Percentiles rank a stretch among this genome's conserved stretches.
Evolutionary conservation across 2,113 vertebrate genomes (phyloP).

Genomic region (Plestiodon gilberti): DNA sequence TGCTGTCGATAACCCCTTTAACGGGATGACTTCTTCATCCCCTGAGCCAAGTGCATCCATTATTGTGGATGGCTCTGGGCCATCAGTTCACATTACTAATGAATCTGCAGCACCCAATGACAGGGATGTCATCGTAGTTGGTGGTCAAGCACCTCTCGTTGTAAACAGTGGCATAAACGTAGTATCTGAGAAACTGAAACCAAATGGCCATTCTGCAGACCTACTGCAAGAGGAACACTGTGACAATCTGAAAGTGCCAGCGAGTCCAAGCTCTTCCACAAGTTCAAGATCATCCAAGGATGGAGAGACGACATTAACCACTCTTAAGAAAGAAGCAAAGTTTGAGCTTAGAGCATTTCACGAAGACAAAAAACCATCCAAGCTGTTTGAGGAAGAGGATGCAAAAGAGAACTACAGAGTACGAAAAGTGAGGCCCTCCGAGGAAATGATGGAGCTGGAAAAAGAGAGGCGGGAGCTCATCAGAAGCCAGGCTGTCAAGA

Average conservation of each 20-base stretch:
- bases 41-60: constrained; percentile 71
- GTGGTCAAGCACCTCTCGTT: constrained; percentile 67
- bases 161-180: constrained; percentile 56
- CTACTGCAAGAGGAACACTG: constrained; percentile 57
- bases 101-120: constrained; percentile 52
- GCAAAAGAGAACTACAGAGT: constrained; percentile 85
- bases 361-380: constrained; percentile 92
- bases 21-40: constrained; percentile 82
- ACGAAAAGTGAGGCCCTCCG: constrained; percentile 87
- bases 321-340: constrained; percentile 85
- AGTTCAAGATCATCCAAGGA: constrained; percentile 78
- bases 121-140: constrained; percentile 63
- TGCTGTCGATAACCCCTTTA: constrained; percentile 82
- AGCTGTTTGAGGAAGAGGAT: constrained; percentile 86
- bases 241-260: constrained; percentile 67
- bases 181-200: constrained; percentile 66
- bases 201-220: constrained; percentile 75
- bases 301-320: constrained; percentile 75
- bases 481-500: constrained; percentile 93
- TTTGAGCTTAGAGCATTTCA: constrained; percentile 95
- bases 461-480: constrained; percentile 93
- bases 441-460: constrained; percentile 94
- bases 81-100: constrained; percentile 68
- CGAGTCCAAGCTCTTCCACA: constrained; percentile 76
- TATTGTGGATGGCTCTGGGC: constrained; percentile 65